Base-by-base conservation (phyloP, 2,888 invertebrate genomes). In the Drosophila borealis region DNA sequence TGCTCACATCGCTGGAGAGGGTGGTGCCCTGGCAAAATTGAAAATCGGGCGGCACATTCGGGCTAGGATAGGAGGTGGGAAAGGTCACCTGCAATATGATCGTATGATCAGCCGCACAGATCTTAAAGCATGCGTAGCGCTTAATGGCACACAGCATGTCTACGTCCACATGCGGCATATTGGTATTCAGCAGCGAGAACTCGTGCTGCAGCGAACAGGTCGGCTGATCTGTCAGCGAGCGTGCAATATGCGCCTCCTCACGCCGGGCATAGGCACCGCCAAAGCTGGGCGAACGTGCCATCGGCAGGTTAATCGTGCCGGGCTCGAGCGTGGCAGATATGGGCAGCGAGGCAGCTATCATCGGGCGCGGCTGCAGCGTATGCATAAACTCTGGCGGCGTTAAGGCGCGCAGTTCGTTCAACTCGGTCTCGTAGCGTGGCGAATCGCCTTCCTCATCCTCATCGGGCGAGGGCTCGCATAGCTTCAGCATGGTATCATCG, bases 401-500 rank as follows among this genome's bases (percentile, higher is more conserved):
- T 11, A 80, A 54, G 4, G 78, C 76, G 2, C 77, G 65, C 33
- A 66, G 67, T 63, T 75, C 80, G 59, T 29, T 70, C 2, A 83
- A 92, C 80, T 93, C 93, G 10, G 67, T 41, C 19, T 94, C 85
- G 25, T 73, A 85, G 6, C 83, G 83, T 6, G 70, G 69, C 6
- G 77, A 73, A 46, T 78, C 65, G 14, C 39, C 50, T 21, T 80
- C 83, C 29, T 83, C 80, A 25, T 86, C 83, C 21, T 80, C 80
- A 49, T 86, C 86, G 0, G 81, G 68, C 2, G 88, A 78, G 82
- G 93, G 90, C 55, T 92, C 92, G 90, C 97, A 97, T 88, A 96
- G 93, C 93, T 97, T 97, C 80, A 97, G 95, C 72, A 98, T 93
- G 67, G 96, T 95, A 42, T 96, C 95, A 90, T 97, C 97, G 89